These are phyloP conservation scores for Hippoglossus stenolepis DNA, from an alignment of 2,113 vertebrate species.

Conservation along the genomic window DNA sequence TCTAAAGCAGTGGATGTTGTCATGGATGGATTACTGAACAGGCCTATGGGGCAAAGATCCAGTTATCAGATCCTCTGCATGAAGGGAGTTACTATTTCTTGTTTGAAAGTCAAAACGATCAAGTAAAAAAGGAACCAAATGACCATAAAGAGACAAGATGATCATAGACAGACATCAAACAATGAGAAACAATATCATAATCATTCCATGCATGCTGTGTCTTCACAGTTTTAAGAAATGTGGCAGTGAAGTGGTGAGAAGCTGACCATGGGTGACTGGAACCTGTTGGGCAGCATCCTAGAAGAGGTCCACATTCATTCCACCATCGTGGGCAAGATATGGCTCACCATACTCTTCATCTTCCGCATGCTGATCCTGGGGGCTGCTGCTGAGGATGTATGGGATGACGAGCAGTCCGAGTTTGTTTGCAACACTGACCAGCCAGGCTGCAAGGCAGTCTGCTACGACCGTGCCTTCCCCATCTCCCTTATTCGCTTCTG, in stretches of 20 bases:
- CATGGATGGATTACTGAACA: neutral
- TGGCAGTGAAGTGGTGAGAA: constrained; percentile 79
- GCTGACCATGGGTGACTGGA: constrained; percentile 92
- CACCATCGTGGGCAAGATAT: constrained; percentile 95
- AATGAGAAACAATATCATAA: too few relatives aligned
- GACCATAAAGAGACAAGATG: neutral
- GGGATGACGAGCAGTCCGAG: constrained; percentile 93
- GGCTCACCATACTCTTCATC: constrained; percentile 95
- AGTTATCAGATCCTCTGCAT: neutral
- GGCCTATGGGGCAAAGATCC: neutral
- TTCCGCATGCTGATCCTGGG: constrained; percentile 95
- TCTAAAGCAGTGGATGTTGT: neutral
- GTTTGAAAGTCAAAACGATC: neutral
- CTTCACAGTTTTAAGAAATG: constrained; percentile 73
- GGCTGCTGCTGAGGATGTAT: constrained; percentile 93
- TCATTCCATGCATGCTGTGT: constrained; percentile 15
- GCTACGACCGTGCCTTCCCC: constrained; percentile 92
- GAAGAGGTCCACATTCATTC: constrained; percentile 96
- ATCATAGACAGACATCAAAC: neutral
- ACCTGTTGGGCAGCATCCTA: constrained; percentile 92
- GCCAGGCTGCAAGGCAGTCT: constrained; percentile 93
- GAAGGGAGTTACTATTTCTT: neutral
- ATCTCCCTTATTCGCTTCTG: constrained; percentile 96
- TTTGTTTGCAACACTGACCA: constrained; percentile 96
- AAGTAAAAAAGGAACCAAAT: neutral